Conservation (phyloP, 2,888 invertebrate species). For the Augiades crinisus region DNA sequence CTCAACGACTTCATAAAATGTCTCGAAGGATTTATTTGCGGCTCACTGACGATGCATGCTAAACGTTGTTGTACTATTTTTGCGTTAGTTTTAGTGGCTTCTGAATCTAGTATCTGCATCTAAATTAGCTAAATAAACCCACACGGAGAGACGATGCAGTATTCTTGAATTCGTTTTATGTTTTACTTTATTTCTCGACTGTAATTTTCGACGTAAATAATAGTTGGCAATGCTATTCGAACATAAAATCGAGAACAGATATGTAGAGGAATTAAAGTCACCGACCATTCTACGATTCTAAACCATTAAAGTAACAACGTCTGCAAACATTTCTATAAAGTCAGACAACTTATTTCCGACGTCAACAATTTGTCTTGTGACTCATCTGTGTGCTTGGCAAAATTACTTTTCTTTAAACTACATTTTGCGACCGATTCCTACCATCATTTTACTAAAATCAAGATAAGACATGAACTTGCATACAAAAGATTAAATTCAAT, state of each 20-base stretch:
- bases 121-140: slow-evolving; percentile 9
- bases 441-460: slow-evolving; percentile 11
- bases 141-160: neutral
- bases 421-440: slow-evolving; percentile 2
- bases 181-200: neutral
- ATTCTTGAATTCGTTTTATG: slow-evolving; percentile 13
- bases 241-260: neutral
- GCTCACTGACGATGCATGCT: slow-evolving; percentile 27
- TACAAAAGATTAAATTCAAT: too few species aligned
- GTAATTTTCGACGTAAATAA: neutral
- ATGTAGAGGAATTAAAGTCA: slow-evolving; percentile 6
- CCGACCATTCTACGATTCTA: slow-evolving; percentile 1
- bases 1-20: slow-evolving; percentile 50
- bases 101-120: slow-evolving; percentile 8
- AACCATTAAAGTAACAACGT: slow-evolving; percentile 12
- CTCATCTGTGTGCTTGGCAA: slow-evolving; percentile 19
- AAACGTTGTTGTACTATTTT: slow-evolving; percentile 26
- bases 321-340: slow-evolving; percentile 15
- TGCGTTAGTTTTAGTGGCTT: slow-evolving; percentile 12
- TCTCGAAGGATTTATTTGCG: slow-evolving; percentile 42
- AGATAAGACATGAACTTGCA: neutral
- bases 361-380: slow-evolving; percentile 17
- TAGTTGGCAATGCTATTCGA: neutral
- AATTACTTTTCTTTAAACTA: slow-evolving; percentile 11
- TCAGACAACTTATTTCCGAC: slow-evolving; percentile 19